Evolutionary conservation across 2,888 invertebrate species (phyloP).

Genomic region (Agrotis exclamationis): DNA sequence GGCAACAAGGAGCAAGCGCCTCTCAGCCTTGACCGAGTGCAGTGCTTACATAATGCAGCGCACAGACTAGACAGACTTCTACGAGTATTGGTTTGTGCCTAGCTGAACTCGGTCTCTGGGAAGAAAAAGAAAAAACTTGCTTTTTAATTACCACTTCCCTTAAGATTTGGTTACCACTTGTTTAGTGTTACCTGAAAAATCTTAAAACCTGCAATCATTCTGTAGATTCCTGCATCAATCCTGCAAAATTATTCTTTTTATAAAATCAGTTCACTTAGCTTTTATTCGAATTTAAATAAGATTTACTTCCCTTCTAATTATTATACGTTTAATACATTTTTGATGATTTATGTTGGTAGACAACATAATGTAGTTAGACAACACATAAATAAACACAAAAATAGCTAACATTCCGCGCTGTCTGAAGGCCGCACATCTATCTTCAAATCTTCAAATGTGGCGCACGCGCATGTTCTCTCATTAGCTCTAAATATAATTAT

Average conservation of each 20-base stretch:
- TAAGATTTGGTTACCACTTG: too few species aligned
- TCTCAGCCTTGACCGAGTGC: conserved; percentile 67
- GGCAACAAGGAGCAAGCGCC: conserved; percentile 46
- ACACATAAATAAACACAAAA: conserved; percentile 19
- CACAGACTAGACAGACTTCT: conserved; percentile 2
- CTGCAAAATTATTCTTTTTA: too few species aligned
- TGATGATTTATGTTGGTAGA: conserved; percentile 5
- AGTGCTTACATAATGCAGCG: conserved; percentile 38
- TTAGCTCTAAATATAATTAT: conserved; percentile 1
- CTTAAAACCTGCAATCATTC: too few species aligned
- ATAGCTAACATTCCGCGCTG: conserved; percentile 34
- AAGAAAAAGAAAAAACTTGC: too few species aligned
- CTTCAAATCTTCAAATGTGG: conserved; percentile 11
- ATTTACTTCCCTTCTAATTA: too few species aligned
- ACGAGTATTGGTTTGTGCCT: conserved; percentile 16
- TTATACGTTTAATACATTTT: not conserved
- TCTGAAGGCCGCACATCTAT: conserved; percentile 40
- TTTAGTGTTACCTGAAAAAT: too few species aligned
- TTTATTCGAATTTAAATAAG: not conserved
- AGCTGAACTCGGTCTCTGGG: not conserved
- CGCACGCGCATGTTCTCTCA: not conserved
- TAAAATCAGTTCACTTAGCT: too few species aligned
- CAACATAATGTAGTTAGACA: conserved; percentile 3
- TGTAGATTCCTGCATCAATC: too few species aligned
- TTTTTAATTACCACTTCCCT: too few species aligned